Evolutionary conservation across 2,888 invertebrate genomes (phyloP).

Genomic region (Cataglyphis altisquamis): DNA sequence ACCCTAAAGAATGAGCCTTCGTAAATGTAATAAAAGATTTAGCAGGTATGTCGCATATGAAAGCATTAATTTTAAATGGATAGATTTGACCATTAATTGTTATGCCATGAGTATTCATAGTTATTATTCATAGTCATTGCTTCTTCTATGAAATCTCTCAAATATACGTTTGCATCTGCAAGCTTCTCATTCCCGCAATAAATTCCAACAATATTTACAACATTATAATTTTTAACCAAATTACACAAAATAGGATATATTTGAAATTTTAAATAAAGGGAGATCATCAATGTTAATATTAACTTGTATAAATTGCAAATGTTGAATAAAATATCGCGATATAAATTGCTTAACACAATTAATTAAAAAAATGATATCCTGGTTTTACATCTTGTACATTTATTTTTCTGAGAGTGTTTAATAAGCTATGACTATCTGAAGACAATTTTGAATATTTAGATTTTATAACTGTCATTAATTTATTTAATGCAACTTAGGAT

Average conservation of each 20-base stretch:
- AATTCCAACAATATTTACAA: neutral
- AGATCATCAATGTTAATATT: neutral
- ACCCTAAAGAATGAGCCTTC: neutral
- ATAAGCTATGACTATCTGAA: neutral
- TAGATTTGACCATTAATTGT: neutral
- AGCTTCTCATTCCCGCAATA: neutral
- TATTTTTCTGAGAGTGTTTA: constrained; percentile 11
- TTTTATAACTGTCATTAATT: no score
- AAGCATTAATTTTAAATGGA: constrained; percentile 14
- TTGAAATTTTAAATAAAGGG: neutral
- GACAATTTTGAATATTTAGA: no score
- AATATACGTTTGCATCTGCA: constrained; percentile 4
- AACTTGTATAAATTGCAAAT: neutral
- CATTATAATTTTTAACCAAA: neutral
- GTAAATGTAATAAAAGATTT: neutral
- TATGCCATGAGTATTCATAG: neutral
- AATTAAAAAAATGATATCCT: constrained; percentile 2
- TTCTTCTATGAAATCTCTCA: neutral
- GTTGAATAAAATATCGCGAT: neutral
- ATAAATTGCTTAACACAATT: neutral
- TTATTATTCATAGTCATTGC: neutral
- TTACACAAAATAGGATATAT: neutral
- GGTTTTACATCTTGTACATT: neutral
- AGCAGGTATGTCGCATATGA: constrained; percentile 15
- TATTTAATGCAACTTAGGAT: no score